Evolutionary conservation across 2,113 vertebrate genomes (phyloP).

Genomic region (Equus przewalskii): DNA sequence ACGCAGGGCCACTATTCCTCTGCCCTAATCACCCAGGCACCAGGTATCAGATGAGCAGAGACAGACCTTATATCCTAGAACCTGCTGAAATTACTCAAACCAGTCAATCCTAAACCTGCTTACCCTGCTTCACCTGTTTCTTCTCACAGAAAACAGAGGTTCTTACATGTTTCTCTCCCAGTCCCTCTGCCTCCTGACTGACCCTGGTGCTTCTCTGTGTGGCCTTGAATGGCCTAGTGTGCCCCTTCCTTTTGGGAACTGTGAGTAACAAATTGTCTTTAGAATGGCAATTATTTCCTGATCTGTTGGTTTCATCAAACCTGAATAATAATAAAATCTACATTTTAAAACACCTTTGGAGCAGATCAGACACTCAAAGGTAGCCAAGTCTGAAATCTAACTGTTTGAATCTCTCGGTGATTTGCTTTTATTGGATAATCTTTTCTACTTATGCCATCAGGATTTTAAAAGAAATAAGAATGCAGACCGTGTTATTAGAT

Average conservation of each 20-base stretch:
- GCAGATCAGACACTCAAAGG: background rate
- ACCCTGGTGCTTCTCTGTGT: background rate
- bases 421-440: background rate
- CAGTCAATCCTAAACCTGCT: background rate
- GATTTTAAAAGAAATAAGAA: background rate
- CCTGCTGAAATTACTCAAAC: background rate
- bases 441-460: background rate
- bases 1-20: background rate
- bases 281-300: background rate
- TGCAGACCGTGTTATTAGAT: background rate
- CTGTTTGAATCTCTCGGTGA: background rate
- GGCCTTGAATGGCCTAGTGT: fast-evolving
- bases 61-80: background rate
- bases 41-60: background rate
- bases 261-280: background rate
- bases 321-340: background rate
- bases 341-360: background rate
- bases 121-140: background rate
- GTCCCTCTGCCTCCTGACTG: background rate
- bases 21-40: background rate
- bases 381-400: background rate
- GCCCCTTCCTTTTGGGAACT: background rate
- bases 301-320: background rate
- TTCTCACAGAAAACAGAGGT: background rate
- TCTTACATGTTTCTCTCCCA: background rate